Conservation (phyloP, 1,140 invertebrate species). For the Bathynomus jamesi region DNA sequence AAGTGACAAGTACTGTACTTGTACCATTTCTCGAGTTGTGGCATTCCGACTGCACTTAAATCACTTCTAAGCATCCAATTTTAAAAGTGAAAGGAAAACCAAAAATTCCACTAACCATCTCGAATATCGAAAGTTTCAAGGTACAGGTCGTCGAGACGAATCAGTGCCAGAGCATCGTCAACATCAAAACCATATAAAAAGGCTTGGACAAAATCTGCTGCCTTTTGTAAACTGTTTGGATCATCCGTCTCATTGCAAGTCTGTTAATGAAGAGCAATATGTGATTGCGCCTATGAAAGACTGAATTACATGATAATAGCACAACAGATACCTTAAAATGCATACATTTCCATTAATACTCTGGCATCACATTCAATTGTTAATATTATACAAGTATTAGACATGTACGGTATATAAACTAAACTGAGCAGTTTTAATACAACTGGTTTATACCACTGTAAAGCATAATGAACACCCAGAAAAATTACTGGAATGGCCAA, state of each 20-base stretch:
- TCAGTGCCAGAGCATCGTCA: slow-evolving; percentile 88
- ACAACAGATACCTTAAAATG: background rate
- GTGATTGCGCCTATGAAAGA: too few relatives aligned
- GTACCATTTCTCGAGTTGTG: too few relatives aligned
- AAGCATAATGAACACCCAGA: too few relatives aligned
- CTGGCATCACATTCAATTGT: background rate
- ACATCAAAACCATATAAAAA: slow-evolving; percentile 96
- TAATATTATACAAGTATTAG: background rate
- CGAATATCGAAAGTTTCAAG: slow-evolving; percentile 94
- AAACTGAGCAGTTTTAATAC: background rate
- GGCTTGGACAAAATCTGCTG: slow-evolving; percentile 94
- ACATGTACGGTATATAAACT: background rate
- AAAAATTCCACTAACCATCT: slow-evolving; percentile 54
- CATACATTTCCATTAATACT: background rate
- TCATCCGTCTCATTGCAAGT: slow-evolving; percentile 60
- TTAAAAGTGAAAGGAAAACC: background rate
- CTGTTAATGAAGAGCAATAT: too few relatives aligned
- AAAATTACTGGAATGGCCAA: too few relatives aligned
- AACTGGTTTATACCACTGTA: background rate
- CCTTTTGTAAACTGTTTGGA: slow-evolving; percentile 82
- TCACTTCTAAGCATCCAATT: too few relatives aligned
- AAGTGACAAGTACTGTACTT: too few relatives aligned
- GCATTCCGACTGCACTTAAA: too few relatives aligned
- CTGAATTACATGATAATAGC: background rate
- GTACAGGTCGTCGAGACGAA: slow-evolving; percentile 94